These are phyloP conservation scores for Corythornis madagascariensis DNA, from an alignment of 2,113 vertebrate species.

Conservation along the genomic window DNA sequence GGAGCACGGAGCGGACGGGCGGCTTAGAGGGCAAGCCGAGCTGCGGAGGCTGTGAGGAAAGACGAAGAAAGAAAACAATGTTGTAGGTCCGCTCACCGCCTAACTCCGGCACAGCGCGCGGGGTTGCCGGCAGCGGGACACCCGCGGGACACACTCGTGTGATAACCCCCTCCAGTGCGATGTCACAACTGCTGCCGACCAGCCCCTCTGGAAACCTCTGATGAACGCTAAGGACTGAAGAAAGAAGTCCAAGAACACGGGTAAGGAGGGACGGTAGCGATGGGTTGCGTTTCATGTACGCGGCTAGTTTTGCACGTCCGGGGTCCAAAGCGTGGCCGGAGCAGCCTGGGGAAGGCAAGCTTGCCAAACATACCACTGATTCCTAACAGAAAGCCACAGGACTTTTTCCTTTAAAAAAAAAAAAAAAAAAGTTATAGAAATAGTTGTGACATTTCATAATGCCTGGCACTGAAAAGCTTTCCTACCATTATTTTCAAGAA, in stretches of 20 bases:
- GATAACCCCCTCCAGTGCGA: conserved; percentile 38
- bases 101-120: not conserved
- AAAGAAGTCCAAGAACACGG: conserved; percentile 39
- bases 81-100: not conserved
- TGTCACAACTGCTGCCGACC: conserved; percentile 65
- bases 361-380: not conserved
- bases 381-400: not conserved
- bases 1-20: not conserved
- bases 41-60: not conserved
- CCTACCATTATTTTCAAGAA: not conserved
- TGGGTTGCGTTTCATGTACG: not conserved
- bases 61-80: not conserved
- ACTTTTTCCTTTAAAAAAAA: no score
- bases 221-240: conserved; percentile 56
- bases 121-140: not conserved
- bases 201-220: conserved; percentile 44
- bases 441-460: not conserved
- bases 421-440: not conserved
- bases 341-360: not conserved
- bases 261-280: conserved; percentile 23
- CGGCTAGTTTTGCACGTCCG: not conserved
- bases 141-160: no score
- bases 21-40: not conserved
- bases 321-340: not conserved
- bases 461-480: not conserved